Conservation (phyloP, 92 coral and sea anemone species). For the Palythoa grandiflora region DNA sequence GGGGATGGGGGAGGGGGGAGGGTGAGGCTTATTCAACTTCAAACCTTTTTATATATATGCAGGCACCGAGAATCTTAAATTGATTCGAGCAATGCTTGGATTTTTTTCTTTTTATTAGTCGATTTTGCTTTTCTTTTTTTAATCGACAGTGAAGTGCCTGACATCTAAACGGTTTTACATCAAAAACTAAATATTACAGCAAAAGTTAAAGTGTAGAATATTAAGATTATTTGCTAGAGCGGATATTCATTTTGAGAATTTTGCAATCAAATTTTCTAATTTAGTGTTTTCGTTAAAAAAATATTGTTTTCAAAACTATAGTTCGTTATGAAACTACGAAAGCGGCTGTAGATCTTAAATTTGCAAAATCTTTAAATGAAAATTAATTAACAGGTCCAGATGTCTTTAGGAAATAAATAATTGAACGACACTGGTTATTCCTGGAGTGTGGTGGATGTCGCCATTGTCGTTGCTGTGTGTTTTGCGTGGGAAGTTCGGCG, state of each 20-base stretch:
- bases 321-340: background rate
- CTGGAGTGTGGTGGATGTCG: background rate
- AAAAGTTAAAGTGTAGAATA: background rate
- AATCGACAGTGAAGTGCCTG: background rate
- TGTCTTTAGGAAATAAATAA: background rate
- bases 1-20: too few species aligned
- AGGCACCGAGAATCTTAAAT: too few species aligned
- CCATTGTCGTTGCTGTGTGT: background rate
- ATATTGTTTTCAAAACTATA: background rate
- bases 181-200: background rate
- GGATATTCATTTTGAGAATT: background rate
- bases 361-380: background rate
- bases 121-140: too few species aligned
- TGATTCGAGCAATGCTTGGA: too few species aligned
- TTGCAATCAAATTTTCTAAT: background rate
- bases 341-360: background rate
- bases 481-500: background rate
- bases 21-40: too few species aligned
- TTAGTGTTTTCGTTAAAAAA: background rate
- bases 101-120: too few species aligned
- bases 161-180: background rate
- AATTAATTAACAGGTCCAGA: background rate
- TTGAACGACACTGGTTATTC: background rate
- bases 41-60: too few species aligned
- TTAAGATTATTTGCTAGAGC: background rate